Conservation (phyloP, 2,113 vertebrate genomes). For the Bos indicus region DNA sequence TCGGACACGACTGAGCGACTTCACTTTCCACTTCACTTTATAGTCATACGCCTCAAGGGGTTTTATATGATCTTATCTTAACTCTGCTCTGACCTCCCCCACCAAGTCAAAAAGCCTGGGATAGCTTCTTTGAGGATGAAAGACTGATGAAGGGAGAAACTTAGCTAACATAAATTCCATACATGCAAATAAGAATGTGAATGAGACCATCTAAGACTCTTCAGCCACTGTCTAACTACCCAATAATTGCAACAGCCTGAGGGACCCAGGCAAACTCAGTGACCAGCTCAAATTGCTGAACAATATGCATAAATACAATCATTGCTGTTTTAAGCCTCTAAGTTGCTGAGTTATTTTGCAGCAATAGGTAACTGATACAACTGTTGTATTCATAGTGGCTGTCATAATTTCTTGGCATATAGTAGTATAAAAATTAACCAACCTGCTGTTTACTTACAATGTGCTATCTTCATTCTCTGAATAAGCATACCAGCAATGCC, state of each 20-base stretch:
- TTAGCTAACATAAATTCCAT: not conserved
- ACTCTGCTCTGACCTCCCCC: not conserved
- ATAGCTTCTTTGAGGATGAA: not conserved
- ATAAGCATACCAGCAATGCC: not conserved
- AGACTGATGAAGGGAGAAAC: not conserved
- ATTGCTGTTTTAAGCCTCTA: not conserved
- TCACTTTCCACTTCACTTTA: not conserved
- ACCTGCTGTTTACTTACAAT: not conserved
- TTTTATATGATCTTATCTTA: not conserved
- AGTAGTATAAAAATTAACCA: not conserved
- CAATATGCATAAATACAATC: not conserved
- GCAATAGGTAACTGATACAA: not conserved
- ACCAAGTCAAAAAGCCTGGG: not conserved
- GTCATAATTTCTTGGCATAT: not conserved
- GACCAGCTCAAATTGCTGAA: not conserved
- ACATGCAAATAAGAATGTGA: not conserved
- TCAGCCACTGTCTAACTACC: fast-evolving
- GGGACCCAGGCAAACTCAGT: not conserved
- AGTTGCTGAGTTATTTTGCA: not conserved
- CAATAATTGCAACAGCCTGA: not conserved
- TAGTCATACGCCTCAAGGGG: not conserved
- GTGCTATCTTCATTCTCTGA: not conserved
- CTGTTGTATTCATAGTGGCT: not conserved
- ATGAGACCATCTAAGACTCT: not conserved
- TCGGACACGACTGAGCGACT: no score